These are phyloP conservation scores for Drymonia ruficornis DNA, from an alignment of 2,888 invertebrate species.

Conservation along the genomic window DNA sequence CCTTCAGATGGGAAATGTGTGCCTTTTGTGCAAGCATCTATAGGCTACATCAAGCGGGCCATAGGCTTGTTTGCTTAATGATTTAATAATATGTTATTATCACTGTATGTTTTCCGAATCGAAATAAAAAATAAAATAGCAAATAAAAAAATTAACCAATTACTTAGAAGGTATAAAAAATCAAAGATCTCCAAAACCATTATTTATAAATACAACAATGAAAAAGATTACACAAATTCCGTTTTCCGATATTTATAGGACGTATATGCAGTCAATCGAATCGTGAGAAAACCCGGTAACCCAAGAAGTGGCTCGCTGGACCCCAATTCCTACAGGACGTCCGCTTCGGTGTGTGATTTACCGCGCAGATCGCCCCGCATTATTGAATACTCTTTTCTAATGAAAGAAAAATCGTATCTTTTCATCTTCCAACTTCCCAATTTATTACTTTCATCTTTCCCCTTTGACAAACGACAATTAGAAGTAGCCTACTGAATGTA, in stretches of 20 bases:
- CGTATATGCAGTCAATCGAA: conserved; percentile 22
- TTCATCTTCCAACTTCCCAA: conserved; percentile 66
- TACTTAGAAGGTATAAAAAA: too few relatives aligned
- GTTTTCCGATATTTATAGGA: conserved; percentile 10
- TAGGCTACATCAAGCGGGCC: too few relatives aligned
- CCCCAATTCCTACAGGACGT: conserved; percentile 48
- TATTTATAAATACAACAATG: background rate
- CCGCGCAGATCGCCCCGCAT: conserved; percentile 58
- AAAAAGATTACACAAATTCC: background rate
- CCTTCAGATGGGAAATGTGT: too few relatives aligned
- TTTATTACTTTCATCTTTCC: conserved; percentile 75
- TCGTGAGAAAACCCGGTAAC: conserved; percentile 24
- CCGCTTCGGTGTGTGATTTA: conserved; percentile 68
- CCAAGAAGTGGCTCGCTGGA: conserved; percentile 51
- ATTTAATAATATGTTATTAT: too few relatives aligned
- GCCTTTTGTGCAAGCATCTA: too few relatives aligned
- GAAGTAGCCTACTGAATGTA: conserved; percentile 45
- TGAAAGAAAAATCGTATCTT: conserved; percentile 79
- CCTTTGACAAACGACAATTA: conserved; percentile 71
- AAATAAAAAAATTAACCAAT: too few relatives aligned
- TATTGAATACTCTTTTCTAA: conserved; percentile 75
- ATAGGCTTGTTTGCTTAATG: too few relatives aligned
- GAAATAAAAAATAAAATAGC: too few relatives aligned
- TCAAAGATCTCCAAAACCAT: too few relatives aligned
- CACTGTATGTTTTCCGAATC: too few relatives aligned